Evolutionary conservation across 2,113 vertebrate species (phyloP).

Genomic region (Cisticola juncidis): DNA sequence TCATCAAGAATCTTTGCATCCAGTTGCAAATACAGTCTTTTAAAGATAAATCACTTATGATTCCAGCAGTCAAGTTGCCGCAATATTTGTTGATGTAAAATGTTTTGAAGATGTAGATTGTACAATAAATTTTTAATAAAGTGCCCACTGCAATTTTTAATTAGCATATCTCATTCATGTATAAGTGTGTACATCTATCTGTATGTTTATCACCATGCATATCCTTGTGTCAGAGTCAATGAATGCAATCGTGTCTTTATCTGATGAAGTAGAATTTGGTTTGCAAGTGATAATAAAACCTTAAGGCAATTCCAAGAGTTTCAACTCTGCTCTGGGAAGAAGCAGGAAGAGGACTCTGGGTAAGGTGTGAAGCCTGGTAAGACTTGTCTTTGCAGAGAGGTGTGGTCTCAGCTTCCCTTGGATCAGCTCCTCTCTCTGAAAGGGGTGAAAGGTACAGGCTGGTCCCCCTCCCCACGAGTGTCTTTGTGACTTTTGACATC

Average conservation of each 20-base stretch:
- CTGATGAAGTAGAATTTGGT: constrained; percentile 73
- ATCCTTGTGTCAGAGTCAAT: constrained; percentile 73
- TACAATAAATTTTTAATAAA: constrained; percentile 82
- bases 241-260: constrained; percentile 77
- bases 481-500: neutral
- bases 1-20: constrained; percentile 69
- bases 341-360: constrained; percentile 47
- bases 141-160: constrained; percentile 76
- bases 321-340: constrained; percentile 60
- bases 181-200: constrained; percentile 71
- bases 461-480: neutral
- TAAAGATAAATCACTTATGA: constrained; percentile 72
- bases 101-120: constrained; percentile 76
- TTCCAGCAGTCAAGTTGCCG: constrained; percentile 63
- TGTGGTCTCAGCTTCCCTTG: neutral
- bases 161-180: constrained; percentile 76
- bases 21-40: constrained; percentile 67
- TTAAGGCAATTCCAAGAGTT: constrained; percentile 70
- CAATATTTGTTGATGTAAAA: constrained; percentile 75
- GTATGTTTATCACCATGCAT: constrained; percentile 68
- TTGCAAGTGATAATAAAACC: constrained; percentile 74
- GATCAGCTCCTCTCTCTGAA: neutral
- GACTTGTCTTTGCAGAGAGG: constrained; percentile 41
- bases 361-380: constrained; percentile 41
- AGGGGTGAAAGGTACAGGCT: neutral